Base-by-base conservation (phyloP, 1,140 invertebrate species). In the Ylistrum balloti region DNA sequence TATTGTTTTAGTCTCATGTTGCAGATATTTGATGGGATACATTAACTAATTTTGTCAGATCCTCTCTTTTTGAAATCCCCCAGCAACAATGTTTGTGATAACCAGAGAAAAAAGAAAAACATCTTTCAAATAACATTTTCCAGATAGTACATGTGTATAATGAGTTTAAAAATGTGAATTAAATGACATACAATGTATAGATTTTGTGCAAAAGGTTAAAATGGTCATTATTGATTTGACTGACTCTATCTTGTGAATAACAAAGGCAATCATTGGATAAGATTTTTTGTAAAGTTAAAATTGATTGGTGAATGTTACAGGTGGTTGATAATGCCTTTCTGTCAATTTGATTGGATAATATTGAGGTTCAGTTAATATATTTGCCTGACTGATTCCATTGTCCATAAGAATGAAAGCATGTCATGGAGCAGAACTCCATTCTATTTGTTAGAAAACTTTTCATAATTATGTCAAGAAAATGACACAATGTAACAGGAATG, bases 381-480 rank as follows among this genome's bases (percentile, higher is more conserved):
- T 28, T 74, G 56, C 22, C n/a, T 74, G 56, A 74, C 56, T 74
- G 56, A n/a, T 74, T 74, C 28, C 56, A 74, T 74, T 74, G 56
- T 74, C 22, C 56, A 74, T 74, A 74, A 74, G 17, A 20, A 5
- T 38, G 35, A 5, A 22, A 17, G 45, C 13, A 56, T 17, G 22
- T 74, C 22, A 28, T 74, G 28, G 56, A 74, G n/a, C n/a, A 5
- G 56, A n/a, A 28, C 56, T 74, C 56, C 56, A 28, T 74, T 74
- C 28, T 74, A 74, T 74, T 74, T 74, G 56, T n/a, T 74, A 74
- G 56, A 74, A 74, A 74, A 74, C 56, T 74, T 74, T 74, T n/a
- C 56, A 74, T 74, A 74, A 74, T 74, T 28, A 74, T 74, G 22
- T 74, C n/a, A 74, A 74, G 56, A 74, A 74, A 45, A 45, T 45